Evolutionary conservation across 92 coral and sea anemone genomes (phyloP).

Genomic region (Phenganax stokvisi): DNA sequence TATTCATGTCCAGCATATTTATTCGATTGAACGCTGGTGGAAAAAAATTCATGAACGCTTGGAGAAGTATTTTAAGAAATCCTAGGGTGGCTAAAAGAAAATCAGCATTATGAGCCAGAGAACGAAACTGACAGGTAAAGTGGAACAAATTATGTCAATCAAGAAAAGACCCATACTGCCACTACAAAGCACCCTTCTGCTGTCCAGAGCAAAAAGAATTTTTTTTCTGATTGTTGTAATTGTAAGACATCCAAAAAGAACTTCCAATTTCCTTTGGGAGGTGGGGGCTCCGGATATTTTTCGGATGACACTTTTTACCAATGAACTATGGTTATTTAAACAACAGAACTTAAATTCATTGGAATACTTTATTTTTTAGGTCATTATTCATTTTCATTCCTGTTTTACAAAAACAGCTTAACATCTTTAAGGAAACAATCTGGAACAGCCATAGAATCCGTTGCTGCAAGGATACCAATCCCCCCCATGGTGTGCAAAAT

Average conservation of each 20-base stretch:
- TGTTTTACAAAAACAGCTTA: constrained; percentile 24
- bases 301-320: not conserved
- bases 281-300: not conserved
- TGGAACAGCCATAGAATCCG: constrained; percentile 36
- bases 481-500: constrained; percentile 34
- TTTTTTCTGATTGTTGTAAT: too few species aligned
- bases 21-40: constrained; percentile 38
- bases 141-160: too few species aligned
- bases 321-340: not conserved
- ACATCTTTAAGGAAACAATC: constrained; percentile 35
- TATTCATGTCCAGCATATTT: not conserved
- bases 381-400: constrained; percentile 29
- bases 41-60: constrained; percentile 28
- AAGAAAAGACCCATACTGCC: too few species aligned
- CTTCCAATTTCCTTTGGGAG: not conserved
- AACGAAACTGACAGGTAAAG: constrained; percentile 27
- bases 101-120: constrained; percentile 31
- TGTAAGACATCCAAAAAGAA: too few species aligned
- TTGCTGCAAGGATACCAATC: constrained; percentile 25
- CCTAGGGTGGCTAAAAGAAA: constrained; percentile 24
- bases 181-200: too few species aligned
- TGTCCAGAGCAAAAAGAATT: too few species aligned
- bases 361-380: constrained; percentile 14
- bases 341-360: constrained; percentile 8
- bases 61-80: constrained; percentile 23